Base-by-base conservation (phyloP, 2,888 invertebrate genomes). In the Drosophila recens region DNA sequence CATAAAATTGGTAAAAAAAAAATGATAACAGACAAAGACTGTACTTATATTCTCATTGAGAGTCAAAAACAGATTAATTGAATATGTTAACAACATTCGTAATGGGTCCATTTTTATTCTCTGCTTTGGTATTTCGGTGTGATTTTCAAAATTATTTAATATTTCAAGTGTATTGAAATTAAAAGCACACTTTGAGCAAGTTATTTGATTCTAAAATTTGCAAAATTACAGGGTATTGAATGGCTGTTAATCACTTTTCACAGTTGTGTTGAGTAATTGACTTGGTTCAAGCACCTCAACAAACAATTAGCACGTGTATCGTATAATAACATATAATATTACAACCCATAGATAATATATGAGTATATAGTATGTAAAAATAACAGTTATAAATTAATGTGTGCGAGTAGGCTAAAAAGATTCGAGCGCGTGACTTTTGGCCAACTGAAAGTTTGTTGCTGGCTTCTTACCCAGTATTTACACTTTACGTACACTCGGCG, bases 211-310 rank as follows among this genome's bases (percentile, higher is more conserved):
- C n/a, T 15, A 5, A 27, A 4, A 33, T n/a, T 38, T 4, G 9
- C 2, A 4, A 6, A 23, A n/a, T 4, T 49, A 54, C 49, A 17
- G 20, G 20, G 42, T 53, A 17, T 64, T 43, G 3, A 15, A 20
- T 13, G 30, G 42, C 30, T 34, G 42, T 17, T 58, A 27, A 48
- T 36, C n/a, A 20, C 13, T 15, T 15, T 40, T 10, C 6, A 13
- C 10, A 65, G 11, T 38, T 46, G 10, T 5, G 11, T 13, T 65
- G 10, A 15, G 40, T 49, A 34, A 13, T n/a, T 51, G 34, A 6
- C 20, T 23, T 36, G 49, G 72, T 71, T 75, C 76, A 71, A 76
- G 43, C 57, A 66, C 72, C 84, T 61, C 27, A n/a, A 34, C n/a
- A n/a, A 45, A 46, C 49, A 64, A 66, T 75, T 53, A 65, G 43